These are phyloP conservation scores for Melanargia galathea DNA, from an alignment of 2,888 invertebrate species.

Conservation along the genomic window DNA sequence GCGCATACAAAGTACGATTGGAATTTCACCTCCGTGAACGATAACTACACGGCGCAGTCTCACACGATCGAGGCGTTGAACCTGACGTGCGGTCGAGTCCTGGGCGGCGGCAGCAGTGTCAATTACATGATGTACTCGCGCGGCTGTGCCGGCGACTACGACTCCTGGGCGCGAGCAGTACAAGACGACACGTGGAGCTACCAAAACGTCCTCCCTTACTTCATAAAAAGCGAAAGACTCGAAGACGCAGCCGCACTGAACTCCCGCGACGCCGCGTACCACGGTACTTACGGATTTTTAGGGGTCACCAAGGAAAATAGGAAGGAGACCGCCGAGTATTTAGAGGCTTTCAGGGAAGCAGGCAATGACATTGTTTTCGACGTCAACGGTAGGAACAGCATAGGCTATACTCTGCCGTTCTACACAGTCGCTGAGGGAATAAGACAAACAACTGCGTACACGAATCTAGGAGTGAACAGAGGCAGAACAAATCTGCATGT, in stretches of 20 bases:
- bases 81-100: conserved; percentile 51
- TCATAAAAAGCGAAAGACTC: conserved; percentile 51
- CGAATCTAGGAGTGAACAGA: conserved; percentile 40
- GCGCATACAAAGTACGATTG: conserved; percentile 47
- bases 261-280: conserved; percentile 41
- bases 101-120: conserved; percentile 55
- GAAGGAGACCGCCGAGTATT: conserved; percentile 41
- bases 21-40: conserved; percentile 46
- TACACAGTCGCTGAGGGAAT: conserved; percentile 66
- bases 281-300: conserved; percentile 46
- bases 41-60: conserved; percentile 42
- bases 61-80: conserved; percentile 31
- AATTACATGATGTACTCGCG: conserved; percentile 48
- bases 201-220: conserved; percentile 47
- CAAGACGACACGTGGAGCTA: conserved; percentile 51
- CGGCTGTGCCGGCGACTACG: conserved; percentile 47
- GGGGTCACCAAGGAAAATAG: conserved; percentile 40
- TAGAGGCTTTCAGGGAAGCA: conserved; percentile 60
- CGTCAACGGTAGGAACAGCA: conserved; percentile 57
- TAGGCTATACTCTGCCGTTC: conserved; percentile 67
- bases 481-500: conserved; percentile 78
- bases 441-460: conserved; percentile 53
- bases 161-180: conserved; percentile 46
- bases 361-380: conserved; percentile 60
- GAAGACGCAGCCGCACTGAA: conserved; percentile 39